phyloP scores from a whole-genome alignment of 1,140 invertebrate genomes.

The Maniola jurtina region DNA sequence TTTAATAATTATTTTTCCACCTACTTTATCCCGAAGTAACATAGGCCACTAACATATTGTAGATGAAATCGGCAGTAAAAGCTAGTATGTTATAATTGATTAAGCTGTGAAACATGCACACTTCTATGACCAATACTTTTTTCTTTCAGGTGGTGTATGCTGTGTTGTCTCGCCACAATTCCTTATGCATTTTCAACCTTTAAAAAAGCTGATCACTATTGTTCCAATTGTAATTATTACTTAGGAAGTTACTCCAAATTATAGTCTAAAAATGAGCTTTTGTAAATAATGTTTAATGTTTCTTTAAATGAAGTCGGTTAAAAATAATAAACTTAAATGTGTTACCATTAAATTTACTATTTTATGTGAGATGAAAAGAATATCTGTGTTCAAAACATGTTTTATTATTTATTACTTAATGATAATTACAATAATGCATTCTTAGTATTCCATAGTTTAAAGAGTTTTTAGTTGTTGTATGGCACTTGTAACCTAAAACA shows the following conservation, averaged over 20 bases:
- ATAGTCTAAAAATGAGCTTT: not conserved
- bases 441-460: not conserved
- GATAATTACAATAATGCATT: not conserved
- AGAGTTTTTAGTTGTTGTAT: slow-evolving; percentile 40
- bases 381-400: not conserved
- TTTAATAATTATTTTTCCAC: too few relatives aligned
- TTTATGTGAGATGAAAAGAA: too few relatives aligned
- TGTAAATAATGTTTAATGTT: too few relatives aligned
- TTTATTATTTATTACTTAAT: slow-evolving; percentile 1
- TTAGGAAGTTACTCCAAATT: slow-evolving; percentile 56
- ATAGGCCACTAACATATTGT: too few relatives aligned
- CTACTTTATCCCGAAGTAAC: too few relatives aligned
- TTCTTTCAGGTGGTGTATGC: slow-evolving; percentile 63
- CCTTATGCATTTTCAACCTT: slow-evolving; percentile 56
- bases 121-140: not conserved
- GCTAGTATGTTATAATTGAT: not conserved
- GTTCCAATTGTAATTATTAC: slow-evolving; percentile 59
- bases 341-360: too few relatives aligned
- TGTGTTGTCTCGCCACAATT: slow-evolving; percentile 62
- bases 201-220: slow-evolving; percentile 65
- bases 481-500: slow-evolving; percentile 86
- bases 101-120: not conserved
- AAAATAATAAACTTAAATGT: too few relatives aligned
- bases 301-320: not conserved
- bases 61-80: too few relatives aligned